A percentile compares a stretch with the other conserved stretches of the same genome.
Conservation (phyloP, 2,888 invertebrate species). For the Synergus gifuensis region DNA sequence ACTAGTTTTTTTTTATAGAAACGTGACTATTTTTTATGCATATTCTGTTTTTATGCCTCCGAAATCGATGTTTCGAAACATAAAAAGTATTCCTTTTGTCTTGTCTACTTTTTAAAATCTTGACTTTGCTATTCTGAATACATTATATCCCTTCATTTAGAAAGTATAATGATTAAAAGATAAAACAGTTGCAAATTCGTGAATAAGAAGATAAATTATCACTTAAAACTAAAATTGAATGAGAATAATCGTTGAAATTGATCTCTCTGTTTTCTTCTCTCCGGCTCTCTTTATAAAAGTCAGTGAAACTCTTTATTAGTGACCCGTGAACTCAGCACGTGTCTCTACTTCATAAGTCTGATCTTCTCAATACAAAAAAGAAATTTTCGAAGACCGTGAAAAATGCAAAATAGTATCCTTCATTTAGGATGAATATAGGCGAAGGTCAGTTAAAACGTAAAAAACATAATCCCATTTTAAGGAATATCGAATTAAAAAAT, state of each 20-base stretch:
- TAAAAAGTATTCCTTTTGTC: background rate
- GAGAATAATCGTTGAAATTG: background rate
- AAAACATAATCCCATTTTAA: background rate
- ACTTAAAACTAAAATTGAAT: background rate
- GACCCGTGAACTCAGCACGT: background rate
- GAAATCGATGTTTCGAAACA: background rate
- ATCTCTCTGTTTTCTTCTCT: background rate
- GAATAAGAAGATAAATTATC: background rate
- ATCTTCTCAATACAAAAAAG: background rate
- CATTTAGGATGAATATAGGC: background rate
- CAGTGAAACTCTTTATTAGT: background rate
- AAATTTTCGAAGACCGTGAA: background rate
- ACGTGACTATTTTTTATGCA: constrained; percentile 15
- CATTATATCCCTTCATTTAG: background rate
- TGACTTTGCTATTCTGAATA: background rate
- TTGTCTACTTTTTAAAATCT: background rate
- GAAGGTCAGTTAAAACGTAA: background rate
- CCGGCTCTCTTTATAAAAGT: background rate
- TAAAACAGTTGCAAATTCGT: background rate
- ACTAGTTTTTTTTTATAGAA: background rate
- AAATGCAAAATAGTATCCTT: background rate
- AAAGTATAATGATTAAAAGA: background rate
- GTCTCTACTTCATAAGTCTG: background rate
- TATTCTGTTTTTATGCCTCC: background rate
- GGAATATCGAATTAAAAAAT: too few relatives aligned